A percentile compares a stretch with the other conserved stretches of the same genome.
Conservation (phyloP, 2,113 vertebrate species). For the Ancistrus triradiatus region DNA sequence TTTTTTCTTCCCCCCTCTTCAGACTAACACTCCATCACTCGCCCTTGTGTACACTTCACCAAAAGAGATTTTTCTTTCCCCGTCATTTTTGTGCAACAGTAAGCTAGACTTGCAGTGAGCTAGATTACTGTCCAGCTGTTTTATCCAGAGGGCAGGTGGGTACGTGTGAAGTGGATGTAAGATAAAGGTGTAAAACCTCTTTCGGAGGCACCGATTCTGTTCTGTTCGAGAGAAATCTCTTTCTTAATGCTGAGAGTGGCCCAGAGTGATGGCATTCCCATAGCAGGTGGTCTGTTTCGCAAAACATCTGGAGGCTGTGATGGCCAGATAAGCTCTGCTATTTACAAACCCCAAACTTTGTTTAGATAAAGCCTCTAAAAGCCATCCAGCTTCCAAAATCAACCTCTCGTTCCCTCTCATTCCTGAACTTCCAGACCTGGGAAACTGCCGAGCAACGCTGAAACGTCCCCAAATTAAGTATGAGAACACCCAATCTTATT, state of each 20-base stretch:
- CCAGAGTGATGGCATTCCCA: constrained; percentile 58
- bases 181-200: constrained; percentile 25
- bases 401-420: constrained; percentile 52
- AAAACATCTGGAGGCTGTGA: constrained; percentile 67
- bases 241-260: constrained; percentile 7
- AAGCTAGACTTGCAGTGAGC: constrained; percentile 64
- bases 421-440: constrained; percentile 59
- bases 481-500: constrained; percentile 44
- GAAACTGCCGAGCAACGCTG: constrained; percentile 53
- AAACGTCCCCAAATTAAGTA: constrained; percentile 55
- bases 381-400: constrained; percentile 58
- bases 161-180: constrained; percentile 28
- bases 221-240: background rate
- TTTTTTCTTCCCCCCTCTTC: constrained; percentile 44
- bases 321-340: constrained; percentile 71
- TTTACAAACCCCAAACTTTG: constrained; percentile 71
- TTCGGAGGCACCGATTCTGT: constrained; percentile 4
- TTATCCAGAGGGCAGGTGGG: constrained; percentile 50
- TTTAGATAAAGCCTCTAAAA: constrained; percentile 72
- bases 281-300: constrained; percentile 72
- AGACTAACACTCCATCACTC: constrained; percentile 39
- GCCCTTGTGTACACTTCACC: constrained; percentile 50
- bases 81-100: constrained; percentile 49
- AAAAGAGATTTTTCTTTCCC: constrained; percentile 57
- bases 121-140: constrained; percentile 60